These are phyloP conservation scores for Notodonta ziczac DNA, from an alignment of 2,888 invertebrate species.

Conservation along the genomic window DNA sequence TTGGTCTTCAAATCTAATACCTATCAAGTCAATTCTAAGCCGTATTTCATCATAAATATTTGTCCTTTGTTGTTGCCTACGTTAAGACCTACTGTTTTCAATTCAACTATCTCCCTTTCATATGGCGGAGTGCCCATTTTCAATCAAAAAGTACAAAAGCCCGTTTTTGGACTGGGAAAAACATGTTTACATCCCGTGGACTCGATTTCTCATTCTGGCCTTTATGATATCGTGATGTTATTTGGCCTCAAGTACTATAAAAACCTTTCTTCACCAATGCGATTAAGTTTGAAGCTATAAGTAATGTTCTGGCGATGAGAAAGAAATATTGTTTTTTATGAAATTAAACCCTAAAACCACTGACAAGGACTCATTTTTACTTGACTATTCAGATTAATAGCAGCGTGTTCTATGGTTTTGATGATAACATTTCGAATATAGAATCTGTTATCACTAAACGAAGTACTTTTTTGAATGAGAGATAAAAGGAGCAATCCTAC, in stretches of 20 bases:
- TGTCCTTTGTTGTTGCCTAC: not conserved
- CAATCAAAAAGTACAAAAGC: conserved; percentile 2
- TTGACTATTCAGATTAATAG: too few relatives aligned
- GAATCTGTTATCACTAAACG: too few relatives aligned
- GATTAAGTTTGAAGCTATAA: not conserved
- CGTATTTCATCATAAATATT: not conserved
- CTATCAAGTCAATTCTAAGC: not conserved
- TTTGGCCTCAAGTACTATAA: not conserved
- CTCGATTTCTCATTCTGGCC: conserved; percentile 1
- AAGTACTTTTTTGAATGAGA: too few relatives aligned
- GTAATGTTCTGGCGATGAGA: not conserved
- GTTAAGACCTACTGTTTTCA: not conserved
- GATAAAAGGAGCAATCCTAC: too few relatives aligned
- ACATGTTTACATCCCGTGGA: conserved; percentile 35
- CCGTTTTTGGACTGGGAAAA: conserved; percentile 22
- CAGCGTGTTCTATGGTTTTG: too few relatives aligned
- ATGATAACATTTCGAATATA: too few relatives aligned
- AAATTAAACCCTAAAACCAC: conserved; percentile 22
- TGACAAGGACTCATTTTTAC: conserved; percentile 1
- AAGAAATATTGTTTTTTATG: conserved; percentile 9
- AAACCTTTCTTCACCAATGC: not conserved
- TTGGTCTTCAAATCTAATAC: too few relatives aligned
- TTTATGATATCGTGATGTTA: not conserved
- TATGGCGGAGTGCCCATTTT: not conserved
- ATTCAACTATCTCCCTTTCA: not conserved